A percentile compares a stretch with the other conserved stretches of the same genome.
phyloP scores from a whole-genome alignment of 2,888 invertebrate genomes.

The Penaeus monodon region DNA sequence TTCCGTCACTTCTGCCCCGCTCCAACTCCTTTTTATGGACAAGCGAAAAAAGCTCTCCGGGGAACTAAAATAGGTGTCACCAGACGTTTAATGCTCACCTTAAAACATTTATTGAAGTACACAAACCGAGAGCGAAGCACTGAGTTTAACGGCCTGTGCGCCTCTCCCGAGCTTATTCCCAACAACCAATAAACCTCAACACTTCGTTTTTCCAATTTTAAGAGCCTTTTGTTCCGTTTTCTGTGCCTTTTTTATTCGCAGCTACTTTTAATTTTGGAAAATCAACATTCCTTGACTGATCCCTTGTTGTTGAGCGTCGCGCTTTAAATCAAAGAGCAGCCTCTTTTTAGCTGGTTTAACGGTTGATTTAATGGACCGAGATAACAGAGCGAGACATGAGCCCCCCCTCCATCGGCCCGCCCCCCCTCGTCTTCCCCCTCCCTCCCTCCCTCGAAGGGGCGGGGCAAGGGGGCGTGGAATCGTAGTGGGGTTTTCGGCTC shows the following conservation, averaged over 20 bases:
- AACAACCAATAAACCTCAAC: slow-evolving; percentile 6
- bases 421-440: neutral
- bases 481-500: too few species aligned
- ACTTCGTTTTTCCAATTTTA: too few species aligned
- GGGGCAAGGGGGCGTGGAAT: neutral
- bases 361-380: slow-evolving; percentile 29
- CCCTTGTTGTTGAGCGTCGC: slow-evolving; percentile 8
- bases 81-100: neutral
- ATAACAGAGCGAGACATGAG: neutral
- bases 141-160: neutral
- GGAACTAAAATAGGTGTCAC: neutral
- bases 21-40: too few species aligned
- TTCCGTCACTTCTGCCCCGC: too few species aligned
- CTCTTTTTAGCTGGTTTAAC: slow-evolving; percentile 6
- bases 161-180: too few species aligned
- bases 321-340: slow-evolving; percentile 12
- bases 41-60: too few species aligned
- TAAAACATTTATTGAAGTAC: slow-evolving; percentile 24
- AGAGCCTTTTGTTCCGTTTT: too few species aligned
- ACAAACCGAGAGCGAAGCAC: neutral
- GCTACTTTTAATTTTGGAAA: neutral
- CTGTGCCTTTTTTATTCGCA: neutral
- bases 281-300: slow-evolving; percentile 5
- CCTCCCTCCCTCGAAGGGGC: neutral
- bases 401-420: neutral